Conservation (phyloP, 2,888 invertebrate genomes). For the Serripes groenlandicus region DNA sequence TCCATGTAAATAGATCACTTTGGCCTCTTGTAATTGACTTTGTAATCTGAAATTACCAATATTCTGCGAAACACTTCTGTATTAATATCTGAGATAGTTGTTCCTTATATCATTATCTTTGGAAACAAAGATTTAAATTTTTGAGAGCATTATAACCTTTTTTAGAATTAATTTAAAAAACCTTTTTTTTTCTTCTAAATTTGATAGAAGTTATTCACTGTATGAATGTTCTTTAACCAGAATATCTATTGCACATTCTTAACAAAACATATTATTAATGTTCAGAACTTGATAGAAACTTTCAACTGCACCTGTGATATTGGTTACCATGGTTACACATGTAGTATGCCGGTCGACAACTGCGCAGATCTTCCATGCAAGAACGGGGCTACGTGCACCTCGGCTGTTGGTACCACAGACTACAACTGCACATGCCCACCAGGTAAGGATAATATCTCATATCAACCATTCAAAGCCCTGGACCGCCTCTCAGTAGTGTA, state of each 20-base stretch:
- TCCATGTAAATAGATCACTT: too few species aligned
- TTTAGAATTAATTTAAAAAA: background rate
- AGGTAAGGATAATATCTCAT: constrained; percentile 72
- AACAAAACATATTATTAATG: too few species aligned
- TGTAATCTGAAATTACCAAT: too few species aligned
- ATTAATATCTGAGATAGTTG: too few species aligned
- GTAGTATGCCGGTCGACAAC: constrained; percentile 76
- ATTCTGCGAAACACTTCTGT: too few species aligned
- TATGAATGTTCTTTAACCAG: too few species aligned
- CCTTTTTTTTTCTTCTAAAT: background rate
- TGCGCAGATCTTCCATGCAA: constrained; percentile 75
- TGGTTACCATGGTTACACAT: constrained; percentile 78
- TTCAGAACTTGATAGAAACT: constrained; percentile 63
- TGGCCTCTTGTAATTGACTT: too few species aligned
- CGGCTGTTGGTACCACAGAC: constrained; percentile 35
- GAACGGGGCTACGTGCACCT: constrained; percentile 76
- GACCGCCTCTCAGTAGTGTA: too few species aligned
- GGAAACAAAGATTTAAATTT: too few species aligned
- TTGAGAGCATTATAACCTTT: too few species aligned
- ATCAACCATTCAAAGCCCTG: too few species aligned
- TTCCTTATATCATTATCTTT: too few species aligned
- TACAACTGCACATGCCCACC: constrained; percentile 71
- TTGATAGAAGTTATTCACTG: background rate
- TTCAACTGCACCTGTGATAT: constrained; percentile 90
- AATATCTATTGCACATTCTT: background rate